Base-by-base conservation (phyloP, 2,113 vertebrate species). In the Megatriorchis doriae region DNA sequence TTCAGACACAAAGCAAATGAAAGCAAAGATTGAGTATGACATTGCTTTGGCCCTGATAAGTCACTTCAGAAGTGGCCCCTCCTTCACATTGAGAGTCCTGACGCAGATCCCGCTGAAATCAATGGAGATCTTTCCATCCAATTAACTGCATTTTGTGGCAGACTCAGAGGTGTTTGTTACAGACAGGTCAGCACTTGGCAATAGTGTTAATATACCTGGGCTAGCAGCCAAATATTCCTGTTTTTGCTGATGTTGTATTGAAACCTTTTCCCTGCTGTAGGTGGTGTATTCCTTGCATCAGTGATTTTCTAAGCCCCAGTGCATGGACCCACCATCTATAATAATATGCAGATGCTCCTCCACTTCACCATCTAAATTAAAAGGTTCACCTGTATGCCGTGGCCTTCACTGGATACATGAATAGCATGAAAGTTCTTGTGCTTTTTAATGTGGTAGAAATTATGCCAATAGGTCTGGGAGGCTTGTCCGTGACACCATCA, bases 151-250 rank as follows among this genome's bases (percentile, higher is more conserved):
- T 5, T 65, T 50, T 2, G 7, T 62, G 70, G 27, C 32, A 86
- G 27, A 22, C 45, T 84, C 63, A 8, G 53, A 86, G 65, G 61
- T 65, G 81, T 94, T 78, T 67, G 27, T 65, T 77, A 40, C 78
- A 87, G 62, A 29, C 40, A 82, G 94, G 89, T 94, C 94, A 95
- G 93, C 84, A 79, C 61, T 94, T 95, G 68, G 86, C 86, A 93
- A 0, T 1, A 31, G 61, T 25, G 27, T 90, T 93, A 53, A 90
- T 83, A 90, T 14, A 47, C 58, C 47, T 90, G 93, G 87, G 94
- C 88, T 27, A n/a, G 34, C 55, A 87, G 91, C 94, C 96, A 93
- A 52, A 7, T 19, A 34, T n/a, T 82, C 58, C 58, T 48, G 32
- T 0, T 74, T 93, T 87, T 90, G 87, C 93, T 90, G 82, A 92